These are phyloP conservation scores for Rhegmatorhina hoffmannsi DNA, from an alignment of 2,113 vertebrate genomes.

Conservation along the genomic window DNA sequence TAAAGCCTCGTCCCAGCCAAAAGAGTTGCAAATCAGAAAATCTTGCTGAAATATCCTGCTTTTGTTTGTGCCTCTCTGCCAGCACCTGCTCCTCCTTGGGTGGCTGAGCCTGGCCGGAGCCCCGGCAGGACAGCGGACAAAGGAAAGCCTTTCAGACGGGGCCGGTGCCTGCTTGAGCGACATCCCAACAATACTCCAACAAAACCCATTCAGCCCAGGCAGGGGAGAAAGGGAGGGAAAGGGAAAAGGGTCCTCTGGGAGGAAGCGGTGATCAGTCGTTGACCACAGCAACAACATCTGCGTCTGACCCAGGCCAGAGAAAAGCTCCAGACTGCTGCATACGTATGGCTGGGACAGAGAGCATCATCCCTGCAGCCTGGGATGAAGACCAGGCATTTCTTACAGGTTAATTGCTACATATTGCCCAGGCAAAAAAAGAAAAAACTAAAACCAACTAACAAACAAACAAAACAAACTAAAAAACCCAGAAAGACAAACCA, in stretches of 20 bases:
- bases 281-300: conserved; percentile 36
- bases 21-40: neutral
- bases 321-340: neutral
- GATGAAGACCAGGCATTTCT: neutral
- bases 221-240: neutral
- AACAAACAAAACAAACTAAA: neutral
- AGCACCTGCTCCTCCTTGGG: conserved; percentile 53
- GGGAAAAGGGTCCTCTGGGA: neutral
- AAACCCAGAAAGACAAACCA: no score
- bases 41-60: neutral
- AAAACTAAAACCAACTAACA: neutral
- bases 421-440: neutral
- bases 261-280: neutral
- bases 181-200: neutral
- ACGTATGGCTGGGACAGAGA: neutral
- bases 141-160: neutral
- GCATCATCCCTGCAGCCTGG: fast-evolving
- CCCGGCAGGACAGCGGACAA: conserved; percentile 9
- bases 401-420: neutral
- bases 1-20: neutral
- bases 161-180: neutral
- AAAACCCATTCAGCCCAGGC: neutral
- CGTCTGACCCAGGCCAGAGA: neutral
- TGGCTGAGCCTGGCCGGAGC: conserved; percentile 30
- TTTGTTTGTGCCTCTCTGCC: conserved; percentile 29